phyloP scores from a whole-genome alignment of 64 coral and sea anemone species.

The Acropora tenuis region DNA sequence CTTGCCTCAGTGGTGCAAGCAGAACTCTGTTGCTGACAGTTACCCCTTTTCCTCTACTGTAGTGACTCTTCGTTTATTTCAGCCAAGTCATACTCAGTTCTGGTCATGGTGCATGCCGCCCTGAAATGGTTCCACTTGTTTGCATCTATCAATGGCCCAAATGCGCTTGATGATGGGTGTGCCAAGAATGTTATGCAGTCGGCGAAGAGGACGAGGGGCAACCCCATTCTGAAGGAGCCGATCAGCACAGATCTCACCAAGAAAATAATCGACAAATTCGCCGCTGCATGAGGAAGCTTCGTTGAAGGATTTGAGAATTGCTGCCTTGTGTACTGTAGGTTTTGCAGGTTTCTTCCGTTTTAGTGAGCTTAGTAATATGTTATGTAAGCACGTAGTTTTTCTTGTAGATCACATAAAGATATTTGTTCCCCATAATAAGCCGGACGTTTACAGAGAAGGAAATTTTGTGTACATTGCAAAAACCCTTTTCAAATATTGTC shows the following conservation, averaged over 20 bases:
- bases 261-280: conserved; percentile 57
- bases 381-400: conserved; percentile 35
- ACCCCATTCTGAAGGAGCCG: neutral
- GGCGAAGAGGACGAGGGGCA: neutral
- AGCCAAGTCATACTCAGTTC: neutral
- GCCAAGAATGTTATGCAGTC: conserved; percentile 30
- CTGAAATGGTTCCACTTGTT: conserved; percentile 60
- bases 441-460: conserved; percentile 51
- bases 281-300: neutral
- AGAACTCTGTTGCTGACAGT: neutral
- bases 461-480: conserved; percentile 47
- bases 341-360: conserved; percentile 66
- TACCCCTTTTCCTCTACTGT: neutral
- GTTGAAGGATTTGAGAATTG: conserved; percentile 59
- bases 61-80: neutral
- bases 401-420: neutral
- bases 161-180: conserved; percentile 24
- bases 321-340: conserved; percentile 35
- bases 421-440: conserved; percentile 38
- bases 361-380: conserved; percentile 45
- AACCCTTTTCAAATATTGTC: conserved; percentile 54
- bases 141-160: neutral
- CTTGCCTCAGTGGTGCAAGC: conserved; percentile 24
- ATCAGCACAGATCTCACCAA: conserved; percentile 13
- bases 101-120: conserved; percentile 12